These are phyloP conservation scores for Microtus richardsoni DNA, from an alignment of 2,113 vertebrate genomes.

Conservation along the genomic window DNA sequence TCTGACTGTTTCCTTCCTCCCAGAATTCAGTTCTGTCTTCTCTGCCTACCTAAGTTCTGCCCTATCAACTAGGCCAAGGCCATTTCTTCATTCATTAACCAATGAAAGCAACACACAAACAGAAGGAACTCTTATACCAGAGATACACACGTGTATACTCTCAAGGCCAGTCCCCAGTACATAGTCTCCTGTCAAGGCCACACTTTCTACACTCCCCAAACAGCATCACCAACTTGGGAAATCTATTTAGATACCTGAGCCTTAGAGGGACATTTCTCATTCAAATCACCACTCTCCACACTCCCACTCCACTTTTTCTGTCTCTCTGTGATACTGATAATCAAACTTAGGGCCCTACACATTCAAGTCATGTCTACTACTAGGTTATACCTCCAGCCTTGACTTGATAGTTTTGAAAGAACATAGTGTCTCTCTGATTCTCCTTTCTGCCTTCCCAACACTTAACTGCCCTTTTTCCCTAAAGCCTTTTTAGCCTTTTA, in stretches of 20 bases:
- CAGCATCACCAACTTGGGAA: background rate
- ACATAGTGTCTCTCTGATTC: background rate
- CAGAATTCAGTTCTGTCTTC: too few species aligned
- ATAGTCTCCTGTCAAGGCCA: background rate
- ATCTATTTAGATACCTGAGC: background rate
- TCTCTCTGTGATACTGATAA: background rate
- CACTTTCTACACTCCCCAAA: background rate
- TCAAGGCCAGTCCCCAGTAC: background rate
- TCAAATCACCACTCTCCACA: background rate
- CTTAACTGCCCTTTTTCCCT: background rate
- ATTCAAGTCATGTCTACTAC: background rate
- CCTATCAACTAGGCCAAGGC: too few species aligned
- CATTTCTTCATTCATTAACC: too few species aligned
- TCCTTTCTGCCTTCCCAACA: background rate
- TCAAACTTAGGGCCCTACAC: too few species aligned
- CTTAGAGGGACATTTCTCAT: background rate
- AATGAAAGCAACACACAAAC: too few species aligned
- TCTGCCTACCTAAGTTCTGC: too few species aligned
- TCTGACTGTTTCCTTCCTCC: too few species aligned
- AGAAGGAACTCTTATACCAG: too few species aligned
- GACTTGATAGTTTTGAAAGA: background rate
- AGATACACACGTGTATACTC: background rate
- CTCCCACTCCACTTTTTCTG: background rate
- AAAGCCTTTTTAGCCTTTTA: background rate
- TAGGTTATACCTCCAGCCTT: background rate